Evolutionary conservation across 2,888 invertebrate genomes (phyloP).

Genomic region (Eupithecia pulchellata): DNA sequence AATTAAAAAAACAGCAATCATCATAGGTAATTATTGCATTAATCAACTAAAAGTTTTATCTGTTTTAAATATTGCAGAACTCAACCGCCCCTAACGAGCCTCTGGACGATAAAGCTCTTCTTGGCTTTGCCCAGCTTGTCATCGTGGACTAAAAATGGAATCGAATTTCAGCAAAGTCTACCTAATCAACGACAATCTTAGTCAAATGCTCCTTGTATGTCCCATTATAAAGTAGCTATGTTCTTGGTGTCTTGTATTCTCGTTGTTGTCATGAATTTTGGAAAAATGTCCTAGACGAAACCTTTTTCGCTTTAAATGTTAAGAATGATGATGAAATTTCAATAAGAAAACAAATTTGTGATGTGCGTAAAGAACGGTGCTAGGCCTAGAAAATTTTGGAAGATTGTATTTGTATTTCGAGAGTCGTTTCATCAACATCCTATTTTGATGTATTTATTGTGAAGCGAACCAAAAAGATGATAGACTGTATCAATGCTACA

Average conservation of each 20-base stretch:
- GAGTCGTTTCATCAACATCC: conserved; percentile 20
- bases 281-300: not conserved
- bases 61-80: conserved; percentile 86
- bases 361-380: conserved; percentile 36
- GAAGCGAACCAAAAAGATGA: conserved; percentile 26
- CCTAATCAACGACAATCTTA: not conserved
- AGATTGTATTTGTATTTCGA: conserved; percentile 22
- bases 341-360: conserved; percentile 23
- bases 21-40: too few relatives aligned
- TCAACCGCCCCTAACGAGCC: conserved; percentile 89
- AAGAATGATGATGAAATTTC: conserved; percentile 19
- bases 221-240: not conserved
- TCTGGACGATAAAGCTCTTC: conserved; percentile 96
- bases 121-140: conserved; percentile 98
- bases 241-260: not conserved
- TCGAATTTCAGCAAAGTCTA: not conserved
- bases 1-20: too few relatives aligned
- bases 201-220: not conserved
- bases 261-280: not conserved
- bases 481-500: conserved; percentile 6
- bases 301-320: not conserved
- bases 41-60: too few relatives aligned
- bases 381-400: conserved; percentile 19
- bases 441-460: conserved; percentile 14
- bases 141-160: conserved; percentile 87